phyloP scores from a whole-genome alignment of 2,888 invertebrate genomes.

The Steromphala cineraria region DNA sequence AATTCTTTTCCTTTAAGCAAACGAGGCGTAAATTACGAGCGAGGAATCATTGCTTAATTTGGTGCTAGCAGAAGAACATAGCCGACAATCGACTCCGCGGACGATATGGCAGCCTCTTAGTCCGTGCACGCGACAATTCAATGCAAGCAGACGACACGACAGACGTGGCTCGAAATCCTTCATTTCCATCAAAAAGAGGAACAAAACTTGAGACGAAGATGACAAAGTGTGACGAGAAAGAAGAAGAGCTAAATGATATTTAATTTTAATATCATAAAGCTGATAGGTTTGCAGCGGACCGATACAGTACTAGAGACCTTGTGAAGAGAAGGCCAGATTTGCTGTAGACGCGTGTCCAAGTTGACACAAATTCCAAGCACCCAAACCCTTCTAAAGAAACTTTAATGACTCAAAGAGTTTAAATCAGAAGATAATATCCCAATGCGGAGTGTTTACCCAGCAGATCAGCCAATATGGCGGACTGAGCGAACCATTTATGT shows the following conservation, averaged over 20 bases:
- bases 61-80: constrained; percentile 23
- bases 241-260: constrained; percentile 28
- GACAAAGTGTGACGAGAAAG: constrained; percentile 14
- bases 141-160: constrained; percentile 30
- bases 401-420: constrained; percentile 26
- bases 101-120: not conserved
- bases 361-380: not conserved
- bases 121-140: not conserved
- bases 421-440: constrained; percentile 14
- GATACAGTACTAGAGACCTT: constrained; percentile 7
- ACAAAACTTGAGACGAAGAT: constrained; percentile 15
- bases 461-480: constrained; percentile 23
- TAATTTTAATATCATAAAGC: constrained; percentile 21
- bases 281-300: constrained; percentile 26
- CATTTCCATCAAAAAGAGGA: constrained; percentile 38
- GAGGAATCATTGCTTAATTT: constrained; percentile 38
- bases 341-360: constrained; percentile 14
- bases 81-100: not conserved
- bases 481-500: constrained; percentile 17
- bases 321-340: not conserved
- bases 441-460: constrained; percentile 6
- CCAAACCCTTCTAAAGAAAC: constrained; percentile 11
- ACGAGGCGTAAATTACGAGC: constrained; percentile 40
- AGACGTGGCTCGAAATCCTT: constrained; percentile 27
- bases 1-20: constrained; percentile 35